A percentile compares a stretch with the other conserved stretches of the same genome.
phyloP scores from a whole-genome alignment of 92 coral and sea anemone species.

The Heteractis magnifica region DNA sequence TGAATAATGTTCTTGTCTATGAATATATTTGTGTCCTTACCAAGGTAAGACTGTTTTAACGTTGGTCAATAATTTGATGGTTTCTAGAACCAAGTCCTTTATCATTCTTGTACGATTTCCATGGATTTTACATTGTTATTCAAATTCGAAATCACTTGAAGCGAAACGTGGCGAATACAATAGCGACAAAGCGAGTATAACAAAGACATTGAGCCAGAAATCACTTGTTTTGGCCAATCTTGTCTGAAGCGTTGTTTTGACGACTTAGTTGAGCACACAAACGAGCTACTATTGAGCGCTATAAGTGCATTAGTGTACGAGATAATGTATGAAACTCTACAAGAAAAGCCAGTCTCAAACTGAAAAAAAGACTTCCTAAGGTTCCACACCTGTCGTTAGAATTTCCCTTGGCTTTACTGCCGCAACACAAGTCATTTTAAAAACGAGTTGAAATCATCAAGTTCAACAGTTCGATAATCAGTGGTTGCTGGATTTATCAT shows the following conservation, averaged over 20 bases:
- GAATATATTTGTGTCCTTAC: not conserved
- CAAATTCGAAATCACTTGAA: slow-evolving; percentile 19
- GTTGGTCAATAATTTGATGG: not conserved
- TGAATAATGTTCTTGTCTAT: not conserved
- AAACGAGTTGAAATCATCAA: no score
- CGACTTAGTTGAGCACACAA: not conserved
- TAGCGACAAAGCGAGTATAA: slow-evolving; percentile 1
- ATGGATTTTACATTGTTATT: slow-evolving; percentile 27
- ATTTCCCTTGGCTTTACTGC: no score
- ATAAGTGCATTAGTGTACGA: no score
- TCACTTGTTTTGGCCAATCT: slow-evolving; percentile 16
- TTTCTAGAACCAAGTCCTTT: not conserved
- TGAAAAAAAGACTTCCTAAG: no score
- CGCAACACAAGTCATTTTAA: no score
- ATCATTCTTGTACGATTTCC: slow-evolving; percentile 16
- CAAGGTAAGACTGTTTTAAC: not conserved
- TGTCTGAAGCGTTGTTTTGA: not conserved
- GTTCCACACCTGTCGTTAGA: no score
- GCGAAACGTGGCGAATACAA: slow-evolving; percentile 28
- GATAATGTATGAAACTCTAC: not conserved
- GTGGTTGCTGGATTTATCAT: no score
- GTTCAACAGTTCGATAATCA: no score
- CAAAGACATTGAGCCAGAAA: slow-evolving; percentile 6
- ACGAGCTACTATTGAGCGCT: not conserved
- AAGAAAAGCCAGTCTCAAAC: not conserved